Base-by-base conservation (phyloP, 2,113 vertebrate species). In the Arenaria interpres region DNA sequence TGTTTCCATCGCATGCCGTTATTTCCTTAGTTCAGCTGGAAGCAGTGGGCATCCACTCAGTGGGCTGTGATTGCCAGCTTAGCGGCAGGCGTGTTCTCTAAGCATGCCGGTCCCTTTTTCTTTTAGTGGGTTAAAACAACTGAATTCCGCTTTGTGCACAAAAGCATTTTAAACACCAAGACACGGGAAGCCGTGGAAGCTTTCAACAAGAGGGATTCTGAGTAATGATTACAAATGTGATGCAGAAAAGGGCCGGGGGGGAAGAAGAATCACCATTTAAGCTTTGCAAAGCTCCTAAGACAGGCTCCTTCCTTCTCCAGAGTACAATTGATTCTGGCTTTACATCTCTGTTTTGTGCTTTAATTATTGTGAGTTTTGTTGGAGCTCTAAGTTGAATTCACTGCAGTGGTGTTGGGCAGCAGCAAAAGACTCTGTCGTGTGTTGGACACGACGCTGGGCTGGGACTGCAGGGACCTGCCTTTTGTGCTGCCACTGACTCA, bases 51-150 rank as follows among this genome's bases (percentile, higher is more conserved):
- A 93, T 86, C 96, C 88, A 96, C 73, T 81, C 92, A 76, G 90
- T 97, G 95, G 84, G 96, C 77, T 95, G 88, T 81, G 93, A 96
- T 96, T 94, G 86, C 94, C 74, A 74, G 81, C 69, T 95, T 84
- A 85, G 82, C 10, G 6, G 62, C 75, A 73, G 53, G 92, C 88
- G 18, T 85, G 59, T 92, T 95, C 84, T 93, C 46, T 66, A 39
- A 78, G 74, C 75, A 2, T 67, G 57, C 79, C 68, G 78, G 22
- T 96, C 90, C 66, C 63, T 94, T 85, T 85, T 68, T 74, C 68
- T 88, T 73, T 53, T 71, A 79, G 78, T n/a, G 62, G 48, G 24
- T 91, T 92, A 68, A 88, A 94, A 32, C 64, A 89, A 46, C 92
- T 69, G 73, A 91, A 17, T 41, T 72, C 71, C 43, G 18, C 41